phyloP scores from a whole-genome alignment of 1,140 invertebrate species.

The Panulirus ornatus region DNA sequence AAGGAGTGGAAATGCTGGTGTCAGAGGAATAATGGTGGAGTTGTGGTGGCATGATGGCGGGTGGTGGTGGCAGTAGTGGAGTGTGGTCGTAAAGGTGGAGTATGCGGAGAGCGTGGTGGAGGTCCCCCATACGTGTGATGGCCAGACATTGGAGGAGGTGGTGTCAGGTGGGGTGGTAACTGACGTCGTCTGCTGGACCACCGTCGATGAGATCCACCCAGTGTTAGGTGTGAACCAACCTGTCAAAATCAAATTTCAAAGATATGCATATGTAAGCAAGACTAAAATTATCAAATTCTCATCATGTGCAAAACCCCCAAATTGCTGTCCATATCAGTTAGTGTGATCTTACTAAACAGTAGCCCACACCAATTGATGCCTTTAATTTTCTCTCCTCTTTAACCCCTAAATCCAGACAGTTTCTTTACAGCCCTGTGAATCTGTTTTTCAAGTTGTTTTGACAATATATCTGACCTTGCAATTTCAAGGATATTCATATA shows the following conservation, averaged over 20 bases:
- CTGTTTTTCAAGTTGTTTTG: no score
- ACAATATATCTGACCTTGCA: no score
- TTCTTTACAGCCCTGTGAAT: no score
- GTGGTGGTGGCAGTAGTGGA: constrained; percentile 36
- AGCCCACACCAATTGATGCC: no score
- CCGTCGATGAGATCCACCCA: constrained; percentile 51
- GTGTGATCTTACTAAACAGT: no score
- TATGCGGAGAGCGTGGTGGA: constrained; percentile 20
- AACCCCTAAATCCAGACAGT: no score
- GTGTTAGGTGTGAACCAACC: constrained; percentile 57
- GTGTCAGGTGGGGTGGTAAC: constrained; percentile 39
- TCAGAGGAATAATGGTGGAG: constrained; percentile 53
- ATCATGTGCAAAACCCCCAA: not conserved
- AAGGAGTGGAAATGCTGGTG: constrained; percentile 40
- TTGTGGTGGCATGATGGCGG: constrained; percentile 46
- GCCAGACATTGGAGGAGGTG: constrained; percentile 55
- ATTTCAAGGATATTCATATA: no score
- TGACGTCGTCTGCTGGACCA: constrained; percentile 50
- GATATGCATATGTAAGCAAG: not conserved
- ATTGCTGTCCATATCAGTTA: not conserved
- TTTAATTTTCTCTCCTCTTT: no score
- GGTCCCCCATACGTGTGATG: constrained; percentile 58
- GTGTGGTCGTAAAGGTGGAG: constrained; percentile 60
- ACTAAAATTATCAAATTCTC: not conserved
- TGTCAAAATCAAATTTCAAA: not conserved